phyloP scores from a whole-genome alignment of 2,113 vertebrate species.

The Petromus typicus region DNA sequence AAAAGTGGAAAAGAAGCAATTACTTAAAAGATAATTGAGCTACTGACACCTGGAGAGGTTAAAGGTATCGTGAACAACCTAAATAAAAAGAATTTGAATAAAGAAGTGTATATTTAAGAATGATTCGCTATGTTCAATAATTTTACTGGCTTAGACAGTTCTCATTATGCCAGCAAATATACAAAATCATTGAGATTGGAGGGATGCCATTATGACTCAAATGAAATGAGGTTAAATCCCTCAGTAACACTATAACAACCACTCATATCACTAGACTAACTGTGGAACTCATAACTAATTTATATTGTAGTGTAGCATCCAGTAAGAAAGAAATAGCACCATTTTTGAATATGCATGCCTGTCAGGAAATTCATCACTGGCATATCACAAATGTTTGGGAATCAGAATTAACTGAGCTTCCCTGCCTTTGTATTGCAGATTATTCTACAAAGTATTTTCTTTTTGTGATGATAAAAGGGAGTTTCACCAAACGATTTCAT shows the following conservation, averaged over 20 bases:
- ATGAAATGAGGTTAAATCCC: background rate
- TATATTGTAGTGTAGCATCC: background rate
- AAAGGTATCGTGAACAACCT: background rate
- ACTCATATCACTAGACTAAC: background rate
- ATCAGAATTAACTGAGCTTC: fast-evolving
- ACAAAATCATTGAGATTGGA: background rate
- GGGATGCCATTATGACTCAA: background rate
- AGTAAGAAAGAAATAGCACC: background rate
- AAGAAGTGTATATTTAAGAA: background rate
- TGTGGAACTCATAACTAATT: slow-evolving; percentile 12
- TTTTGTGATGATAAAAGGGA: background rate
- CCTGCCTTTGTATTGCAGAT: background rate
- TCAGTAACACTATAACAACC: background rate
- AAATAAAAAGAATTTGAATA: background rate
- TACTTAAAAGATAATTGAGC: background rate
- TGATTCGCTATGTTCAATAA: background rate
- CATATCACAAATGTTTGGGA: background rate
- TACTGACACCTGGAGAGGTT: background rate
- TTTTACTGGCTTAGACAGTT: background rate
- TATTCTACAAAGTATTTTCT: background rate
- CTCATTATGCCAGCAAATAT: background rate
- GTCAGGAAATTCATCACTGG: background rate
- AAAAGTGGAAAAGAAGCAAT: background rate
- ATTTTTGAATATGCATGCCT: background rate
- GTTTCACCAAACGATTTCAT: background rate